These are phyloP conservation scores for Falco biarmicus DNA, from an alignment of 2,797 vertebrate species.

Conservation along the genomic window DNA sequence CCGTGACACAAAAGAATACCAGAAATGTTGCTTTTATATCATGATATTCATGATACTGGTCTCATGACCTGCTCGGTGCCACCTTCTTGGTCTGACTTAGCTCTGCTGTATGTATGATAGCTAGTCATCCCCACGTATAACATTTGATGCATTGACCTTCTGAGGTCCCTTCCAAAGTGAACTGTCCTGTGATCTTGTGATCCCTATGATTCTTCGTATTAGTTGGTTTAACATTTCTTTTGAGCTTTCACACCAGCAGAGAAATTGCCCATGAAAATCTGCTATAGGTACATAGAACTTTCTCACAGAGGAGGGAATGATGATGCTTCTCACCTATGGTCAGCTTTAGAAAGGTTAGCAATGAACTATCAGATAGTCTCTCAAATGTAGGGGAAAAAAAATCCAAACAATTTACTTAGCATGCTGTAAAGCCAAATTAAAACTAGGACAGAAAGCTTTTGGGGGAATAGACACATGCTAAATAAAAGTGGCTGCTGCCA, in stretches of 20 bases:
- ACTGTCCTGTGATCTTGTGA: neutral
- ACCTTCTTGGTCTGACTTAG: neutral
- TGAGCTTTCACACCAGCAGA: neutral
- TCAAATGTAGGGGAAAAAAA: neutral
- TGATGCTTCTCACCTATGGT: neutral
- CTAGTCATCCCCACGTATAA: neutral
- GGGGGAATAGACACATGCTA: conserved; percentile 30
- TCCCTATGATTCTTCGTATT: neutral
- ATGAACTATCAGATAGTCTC: neutral
- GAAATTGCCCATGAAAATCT: neutral
- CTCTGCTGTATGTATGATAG: neutral
- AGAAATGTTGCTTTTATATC: neutral
- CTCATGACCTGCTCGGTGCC: neutral
- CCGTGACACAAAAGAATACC: neutral
- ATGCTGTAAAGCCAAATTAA: conserved; percentile 32
- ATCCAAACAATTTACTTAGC: neutral
- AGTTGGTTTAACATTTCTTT: neutral
- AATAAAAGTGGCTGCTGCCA: conserved; percentile 53
- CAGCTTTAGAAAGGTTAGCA: neutral
- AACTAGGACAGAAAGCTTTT: conserved; percentile 63
- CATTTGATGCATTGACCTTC: neutral
- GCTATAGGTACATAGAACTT: neutral
- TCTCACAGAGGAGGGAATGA: neutral
- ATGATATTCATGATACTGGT: neutral
- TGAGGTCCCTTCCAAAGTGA: neutral